A percentile compares a stretch with the other conserved stretches of the same genome.
Evolutionary conservation across 2,113 vertebrate species (phyloP).

Genomic region (Beaufortia kweichowensis): DNA sequence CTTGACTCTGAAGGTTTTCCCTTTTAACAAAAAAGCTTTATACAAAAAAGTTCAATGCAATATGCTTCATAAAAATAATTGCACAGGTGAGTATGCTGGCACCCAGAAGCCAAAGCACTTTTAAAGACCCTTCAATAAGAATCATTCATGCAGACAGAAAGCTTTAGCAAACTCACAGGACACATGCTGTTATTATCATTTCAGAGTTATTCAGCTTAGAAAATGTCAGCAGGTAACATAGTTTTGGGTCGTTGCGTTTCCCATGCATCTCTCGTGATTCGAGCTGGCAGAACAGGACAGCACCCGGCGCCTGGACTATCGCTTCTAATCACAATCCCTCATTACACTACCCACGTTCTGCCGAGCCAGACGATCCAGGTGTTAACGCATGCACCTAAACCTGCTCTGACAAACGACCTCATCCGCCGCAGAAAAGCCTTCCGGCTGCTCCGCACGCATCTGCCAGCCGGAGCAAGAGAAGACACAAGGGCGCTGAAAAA

Average conservation of each 20-base stretch:
- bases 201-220: not conserved
- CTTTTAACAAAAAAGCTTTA: not conserved
- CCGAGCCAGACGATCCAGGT: slow-evolving; percentile 43
- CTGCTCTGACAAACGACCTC: slow-evolving; percentile 42
- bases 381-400: slow-evolving; percentile 24
- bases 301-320: slow-evolving; percentile 19
- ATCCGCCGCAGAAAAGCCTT: not conserved
- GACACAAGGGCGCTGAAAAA: not conserved
- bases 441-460: slow-evolving; percentile 9
- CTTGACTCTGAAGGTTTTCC: slow-evolving; percentile 18
- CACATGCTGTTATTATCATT: not conserved
- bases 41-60: not conserved
- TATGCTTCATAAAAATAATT: not conserved
- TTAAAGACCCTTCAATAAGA: not conserved
- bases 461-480: slow-evolving; percentile 23
- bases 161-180: not conserved
- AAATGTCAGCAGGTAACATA: slow-evolving; percentile 34
- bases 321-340: slow-evolving; percentile 48
- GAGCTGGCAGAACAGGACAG: not conserved
- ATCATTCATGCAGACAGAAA: not conserved
- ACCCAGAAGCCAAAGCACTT: not conserved
- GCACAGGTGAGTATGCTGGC: slow-evolving; percentile 1
- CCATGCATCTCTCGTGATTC: not conserved
- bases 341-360: slow-evolving; percentile 30
- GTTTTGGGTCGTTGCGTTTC: not conserved